Conservation (phyloP, 2,113 vertebrate genomes). For the Burhinus bistriatus region DNA sequence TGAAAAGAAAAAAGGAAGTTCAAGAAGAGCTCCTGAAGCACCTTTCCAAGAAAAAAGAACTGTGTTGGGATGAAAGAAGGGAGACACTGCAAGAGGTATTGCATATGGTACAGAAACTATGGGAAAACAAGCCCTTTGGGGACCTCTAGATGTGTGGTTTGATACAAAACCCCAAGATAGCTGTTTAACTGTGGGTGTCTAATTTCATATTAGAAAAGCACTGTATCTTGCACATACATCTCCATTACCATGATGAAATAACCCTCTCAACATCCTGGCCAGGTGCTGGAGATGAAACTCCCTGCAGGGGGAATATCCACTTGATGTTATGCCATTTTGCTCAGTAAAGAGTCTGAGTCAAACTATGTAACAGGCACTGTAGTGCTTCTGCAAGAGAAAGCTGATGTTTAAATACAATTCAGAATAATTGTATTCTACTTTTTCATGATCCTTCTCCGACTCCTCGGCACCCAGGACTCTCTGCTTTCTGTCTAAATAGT, state of each 20-base stretch:
- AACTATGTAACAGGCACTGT: neutral
- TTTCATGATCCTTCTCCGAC: neutral
- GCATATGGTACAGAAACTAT: neutral
- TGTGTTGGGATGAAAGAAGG: neutral
- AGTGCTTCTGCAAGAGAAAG: neutral
- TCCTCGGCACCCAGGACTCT: neutral
- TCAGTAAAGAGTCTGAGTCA: neutral
- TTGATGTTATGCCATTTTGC: neutral
- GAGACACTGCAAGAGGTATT: neutral
- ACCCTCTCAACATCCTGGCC: neutral
- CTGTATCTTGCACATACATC: neutral
- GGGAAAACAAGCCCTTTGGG: conserved; percentile 42
- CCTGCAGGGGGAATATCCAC: neutral
- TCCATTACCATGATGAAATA: conserved; percentile 1
- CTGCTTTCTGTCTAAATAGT: neutral
- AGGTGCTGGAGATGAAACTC: neutral
- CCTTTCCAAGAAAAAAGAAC: neutral
- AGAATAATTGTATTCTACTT: neutral
- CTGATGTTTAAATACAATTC: neutral
- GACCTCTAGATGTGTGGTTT: conserved; percentile 31
- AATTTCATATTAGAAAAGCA: conserved; percentile 3
- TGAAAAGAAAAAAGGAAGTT: neutral
- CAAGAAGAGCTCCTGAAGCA: neutral
- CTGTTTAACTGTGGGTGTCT: conserved; percentile 23
- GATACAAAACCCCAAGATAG: conserved; percentile 26